Base-by-base conservation (phyloP, 1,140 invertebrate genomes). In the Platyscapa corneri region DNA sequence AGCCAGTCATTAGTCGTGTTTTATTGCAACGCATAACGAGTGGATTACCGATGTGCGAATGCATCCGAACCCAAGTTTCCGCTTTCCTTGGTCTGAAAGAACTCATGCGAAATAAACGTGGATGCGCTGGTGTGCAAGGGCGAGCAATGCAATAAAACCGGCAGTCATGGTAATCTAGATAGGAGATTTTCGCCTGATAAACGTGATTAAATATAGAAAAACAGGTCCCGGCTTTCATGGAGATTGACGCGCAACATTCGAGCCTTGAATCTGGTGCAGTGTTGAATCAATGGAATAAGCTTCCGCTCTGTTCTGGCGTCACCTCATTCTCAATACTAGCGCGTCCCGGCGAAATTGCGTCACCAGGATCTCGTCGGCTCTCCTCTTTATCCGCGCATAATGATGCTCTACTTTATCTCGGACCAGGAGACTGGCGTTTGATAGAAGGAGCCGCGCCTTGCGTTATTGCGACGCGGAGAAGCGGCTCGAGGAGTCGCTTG, bases 281-380 rank as follows among this genome's bases (percentile, higher is more conserved):
- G n/a, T 14, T 18, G n/a, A 30, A 76, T 53, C 46, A 77, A 77
- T 34, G 46, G 8, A 20, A 53, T 49, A 8, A 30, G 30, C 27
- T 6, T 56, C 46, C 16, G n/a, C 20, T 53, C 7, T 32, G 18
- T 23, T 77, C 46, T 34, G 10, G 1, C 12, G 34, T 37, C 34
- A 53, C 12, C 18, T 7, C 18, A 2, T 53, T 53, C 49, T 53
- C 49, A 18, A n/a, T 46, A 12, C 3, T 74, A 10, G 18, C 34
- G 32, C 12, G 37, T 10, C 30, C 65, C 34, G n/a, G 23, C n/a
- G 16, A 20, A 53, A 53, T 53, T 78, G 12, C 80, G 80, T 74
- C 67, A 56, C 30, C 37, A 56, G 74, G 42, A 74, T 74, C 46
- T 53, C 46, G 42, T 82, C 65, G 42, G 74, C 74, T 82, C 74